Evolutionary conservation across 2,888 invertebrate genomes (phyloP), one percentile per base, ranked within the genome.

Genomic region (Smittia aterrima): DNA sequence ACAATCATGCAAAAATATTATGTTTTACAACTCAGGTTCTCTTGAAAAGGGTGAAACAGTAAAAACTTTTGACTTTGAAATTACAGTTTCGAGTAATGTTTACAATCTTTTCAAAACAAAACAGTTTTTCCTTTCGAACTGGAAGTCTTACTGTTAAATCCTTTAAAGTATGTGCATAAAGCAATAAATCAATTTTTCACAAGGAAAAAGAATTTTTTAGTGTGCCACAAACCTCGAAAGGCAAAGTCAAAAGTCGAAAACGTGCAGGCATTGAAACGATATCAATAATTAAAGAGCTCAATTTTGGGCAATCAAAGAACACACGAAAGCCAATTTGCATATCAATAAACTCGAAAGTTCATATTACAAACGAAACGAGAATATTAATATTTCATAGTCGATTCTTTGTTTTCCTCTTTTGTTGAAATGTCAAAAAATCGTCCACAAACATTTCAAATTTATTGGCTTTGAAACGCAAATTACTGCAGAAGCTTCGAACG

Each of bases 1-100:
- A 62, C 62, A 62, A 62, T 62, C 62, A 62, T 62, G 62, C 62
- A 62, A 62, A 62, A 62, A 62, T 62, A 62, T 62, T 62, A 20
- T 54, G 6, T 20, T 53, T 62, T 62, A 62, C 25, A 24, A 20
- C 62, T 6, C 53, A 4, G 62, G 9, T 62, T 24, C 62, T 62
- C 13, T 3, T 22, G 25, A 62, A 62, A 62, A 62, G 25, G 62
- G 62, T 62, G 11, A 22, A 22, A 62, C 20, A 62, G 47, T 16
- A 47, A 47, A 47, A 47, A 11, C n/a, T n/a, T 47, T 47, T 47
- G 47, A 47, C 47, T 47, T 47, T 47, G 47, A 47, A 13, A 47
- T 47, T 47, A 47, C 47, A n/a, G 47, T 47, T 47, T 16, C 13
- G 47, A 47, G n/a, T 47, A 47, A 47, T 47, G 47, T 47, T 47